Base-by-base conservation (phyloP, 2,888 invertebrate genomes). In the Parnassius apollo region DNA sequence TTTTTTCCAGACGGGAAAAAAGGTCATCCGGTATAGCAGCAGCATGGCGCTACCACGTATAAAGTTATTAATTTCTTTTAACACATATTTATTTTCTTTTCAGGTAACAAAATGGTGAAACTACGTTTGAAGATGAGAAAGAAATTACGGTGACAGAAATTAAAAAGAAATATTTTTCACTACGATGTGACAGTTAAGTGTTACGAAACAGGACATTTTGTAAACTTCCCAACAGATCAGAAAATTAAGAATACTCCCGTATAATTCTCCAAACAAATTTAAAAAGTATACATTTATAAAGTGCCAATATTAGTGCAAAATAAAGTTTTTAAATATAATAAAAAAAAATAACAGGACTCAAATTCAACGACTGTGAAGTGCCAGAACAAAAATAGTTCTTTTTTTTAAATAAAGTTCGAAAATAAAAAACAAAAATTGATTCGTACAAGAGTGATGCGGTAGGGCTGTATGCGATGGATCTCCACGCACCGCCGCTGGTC, bases 401-500 rank as follows among this genome's bases (percentile, higher is more conserved):
- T 54, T 59, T 61, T 57, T 42, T 25, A 11, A 52, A 54, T n/a
- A 42, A n/a, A 54, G 62, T 59, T 13, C 44, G 10, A 49, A 53
- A 49, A 12, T 62, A 56, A 62, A 62, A 54, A 61, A 53, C 50
- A 49, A 55, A 59, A 51, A 59, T 65, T 58, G 63, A 66, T 56
- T 57, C 59, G 53, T 64, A 46, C 57, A 59, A 59, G 52, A 65
- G 69, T 69, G 68, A 69, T 68, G 66, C 64, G 46, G 62, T 62
- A 63, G 60, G 56, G 62, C 59, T 66, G 65, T 65, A 72, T 68
- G 73, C 70, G 59, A 91, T 91, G 90, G 91, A 91, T 84, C 80
- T 91, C 46, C 91, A 91, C 82, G 84, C 90, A n/a, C 88, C 88
- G 0, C 82, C 83, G 9, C 67, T 91, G 68, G 88, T 90, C 25